Conservation (phyloP, 92 coral and sea anemone genomes). For the Anthopleura xanthogrammica region DNA sequence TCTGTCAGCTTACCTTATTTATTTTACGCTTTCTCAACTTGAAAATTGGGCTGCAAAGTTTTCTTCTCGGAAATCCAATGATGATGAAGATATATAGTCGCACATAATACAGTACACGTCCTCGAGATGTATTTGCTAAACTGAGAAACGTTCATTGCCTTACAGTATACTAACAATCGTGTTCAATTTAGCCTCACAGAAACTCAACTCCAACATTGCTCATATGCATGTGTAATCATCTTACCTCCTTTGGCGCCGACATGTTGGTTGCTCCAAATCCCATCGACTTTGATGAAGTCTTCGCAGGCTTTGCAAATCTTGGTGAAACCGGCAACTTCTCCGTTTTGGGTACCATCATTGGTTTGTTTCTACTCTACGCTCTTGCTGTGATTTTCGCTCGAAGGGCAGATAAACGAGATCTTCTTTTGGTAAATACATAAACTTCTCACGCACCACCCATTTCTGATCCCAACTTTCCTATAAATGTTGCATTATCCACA, state of each 20-base stretch:
- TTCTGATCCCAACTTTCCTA: neutral
- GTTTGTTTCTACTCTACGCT: slow-evolving; percentile 64
- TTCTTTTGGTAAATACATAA: slow-evolving; percentile 43
- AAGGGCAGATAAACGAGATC: slow-evolving; percentile 65
- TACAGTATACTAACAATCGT: too few relatives aligned
- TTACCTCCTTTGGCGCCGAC: slow-evolving; percentile 85
- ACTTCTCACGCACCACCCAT: neutral
- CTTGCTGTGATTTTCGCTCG: slow-evolving; percentile 68
- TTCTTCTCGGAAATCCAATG: too few relatives aligned
- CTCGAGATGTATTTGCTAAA: neutral
- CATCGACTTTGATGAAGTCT: slow-evolving; percentile 70
- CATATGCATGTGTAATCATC: slow-evolving; percentile 82
- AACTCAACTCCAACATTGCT: slow-evolving; percentile 58
- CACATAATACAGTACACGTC: too few relatives aligned
- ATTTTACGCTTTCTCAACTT: too few relatives aligned
- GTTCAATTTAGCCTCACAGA: slow-evolving; percentile 61
- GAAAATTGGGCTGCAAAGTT: too few relatives aligned
- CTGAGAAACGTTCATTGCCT: neutral
- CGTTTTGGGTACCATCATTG: slow-evolving; percentile 67
- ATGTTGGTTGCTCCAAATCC: slow-evolving; percentile 74
- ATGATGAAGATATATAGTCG: too few relatives aligned
- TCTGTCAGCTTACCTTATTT: too few relatives aligned
- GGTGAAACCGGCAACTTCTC: slow-evolving; percentile 69
- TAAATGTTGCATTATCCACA: too few relatives aligned
- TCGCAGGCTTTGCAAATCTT: slow-evolving; percentile 61